A percentile compares a stretch with the other conserved stretches of the same genome.
These are phyloP conservation scores for Torymus tubicola DNA, from an alignment of 2,888 invertebrate genomes.

Conservation along the genomic window DNA sequence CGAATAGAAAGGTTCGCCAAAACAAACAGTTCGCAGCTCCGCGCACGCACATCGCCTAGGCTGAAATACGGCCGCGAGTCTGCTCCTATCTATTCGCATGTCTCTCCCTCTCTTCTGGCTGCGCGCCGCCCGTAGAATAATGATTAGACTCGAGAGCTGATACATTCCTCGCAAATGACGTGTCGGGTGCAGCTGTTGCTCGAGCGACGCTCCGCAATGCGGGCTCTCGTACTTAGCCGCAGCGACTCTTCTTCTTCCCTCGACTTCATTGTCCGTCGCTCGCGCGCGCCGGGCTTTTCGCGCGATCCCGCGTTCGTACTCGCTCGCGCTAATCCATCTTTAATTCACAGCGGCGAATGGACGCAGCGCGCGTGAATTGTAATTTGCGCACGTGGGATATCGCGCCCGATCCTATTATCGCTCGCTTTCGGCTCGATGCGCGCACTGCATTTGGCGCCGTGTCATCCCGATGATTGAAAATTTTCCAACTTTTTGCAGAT, in stretches of 20 bases:
- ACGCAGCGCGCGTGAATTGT: not conserved
- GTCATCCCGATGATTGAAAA: slow-evolving; percentile 14
- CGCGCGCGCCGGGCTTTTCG: slow-evolving; percentile 37
- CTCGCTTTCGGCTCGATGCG: not conserved
- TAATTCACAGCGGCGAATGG: slow-evolving; percentile 5
- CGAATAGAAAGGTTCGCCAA: slow-evolving; percentile 10
- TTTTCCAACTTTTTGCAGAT: slow-evolving; percentile 34
- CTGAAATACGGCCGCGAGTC: slow-evolving; percentile 20
- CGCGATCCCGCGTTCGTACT: not conserved
- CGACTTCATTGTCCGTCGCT: slow-evolving; percentile 52
- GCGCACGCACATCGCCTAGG: not conserved
- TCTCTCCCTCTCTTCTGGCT: slow-evolving; percentile 1
- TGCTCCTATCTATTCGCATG: not conserved
- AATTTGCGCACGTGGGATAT: no score
- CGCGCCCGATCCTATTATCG: not conserved
- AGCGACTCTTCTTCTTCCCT: not conserved
- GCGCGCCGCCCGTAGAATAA: slow-evolving; percentile 67
- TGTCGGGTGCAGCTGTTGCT: slow-evolving; percentile 73
- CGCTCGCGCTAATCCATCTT: not conserved
- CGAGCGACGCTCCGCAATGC: slow-evolving; percentile 67
- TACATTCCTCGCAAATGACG: slow-evolving; percentile 73
- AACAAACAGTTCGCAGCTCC: no score
- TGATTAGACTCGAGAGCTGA: slow-evolving; percentile 70
- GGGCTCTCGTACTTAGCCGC: slow-evolving; percentile 4
- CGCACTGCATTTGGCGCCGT: not conserved